A percentile compares a stretch with the other conserved stretches of the same genome.
phyloP scores from a whole-genome alignment of 2,797 vertebrate species.

The Enteromius mattozi region DNA sequence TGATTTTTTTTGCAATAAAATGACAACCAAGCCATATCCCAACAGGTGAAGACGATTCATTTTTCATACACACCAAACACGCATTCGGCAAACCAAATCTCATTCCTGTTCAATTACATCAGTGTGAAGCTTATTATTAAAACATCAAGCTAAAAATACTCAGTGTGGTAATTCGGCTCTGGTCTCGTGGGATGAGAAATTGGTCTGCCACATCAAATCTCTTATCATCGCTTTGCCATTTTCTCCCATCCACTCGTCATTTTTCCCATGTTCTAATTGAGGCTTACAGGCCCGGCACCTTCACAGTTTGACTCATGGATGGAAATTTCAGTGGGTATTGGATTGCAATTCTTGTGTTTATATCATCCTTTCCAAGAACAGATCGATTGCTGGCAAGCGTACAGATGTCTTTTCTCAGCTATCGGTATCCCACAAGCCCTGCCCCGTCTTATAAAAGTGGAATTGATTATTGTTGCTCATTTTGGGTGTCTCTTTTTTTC shows the following conservation, averaged over 20 bases:
- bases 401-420: constrained; percentile 55
- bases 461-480: constrained; percentile 56
- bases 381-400: constrained; percentile 52
- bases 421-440: constrained; percentile 41
- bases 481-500: constrained; percentile 31
- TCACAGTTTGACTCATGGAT: constrained; percentile 37
- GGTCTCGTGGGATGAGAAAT: constrained; percentile 53
- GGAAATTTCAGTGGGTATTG: constrained; percentile 40
- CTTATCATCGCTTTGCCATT: constrained; percentile 52
- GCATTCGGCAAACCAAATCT: constrained; percentile 46
- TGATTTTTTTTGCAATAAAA: constrained; percentile 50
- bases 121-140: constrained; percentile 56
- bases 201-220: constrained; percentile 59
- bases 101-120: constrained; percentile 51
- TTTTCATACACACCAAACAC: constrained; percentile 30
- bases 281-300: constrained; percentile 26
- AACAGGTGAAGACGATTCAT: constrained; percentile 34
- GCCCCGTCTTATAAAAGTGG: constrained; percentile 39
- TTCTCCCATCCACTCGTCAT: constrained; percentile 46
- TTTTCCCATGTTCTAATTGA: constrained; percentile 49
- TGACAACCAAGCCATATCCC: background rate
- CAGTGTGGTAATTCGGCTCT: constrained; percentile 49
- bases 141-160: constrained; percentile 58
- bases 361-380: constrained; percentile 49
- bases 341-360: constrained; percentile 51